Percentiles rank a stretch among this genome's conserved stretches.
Conservation (phyloP, 2,797 vertebrate genomes). For the Melanogrammus aeglefinus region DNA sequence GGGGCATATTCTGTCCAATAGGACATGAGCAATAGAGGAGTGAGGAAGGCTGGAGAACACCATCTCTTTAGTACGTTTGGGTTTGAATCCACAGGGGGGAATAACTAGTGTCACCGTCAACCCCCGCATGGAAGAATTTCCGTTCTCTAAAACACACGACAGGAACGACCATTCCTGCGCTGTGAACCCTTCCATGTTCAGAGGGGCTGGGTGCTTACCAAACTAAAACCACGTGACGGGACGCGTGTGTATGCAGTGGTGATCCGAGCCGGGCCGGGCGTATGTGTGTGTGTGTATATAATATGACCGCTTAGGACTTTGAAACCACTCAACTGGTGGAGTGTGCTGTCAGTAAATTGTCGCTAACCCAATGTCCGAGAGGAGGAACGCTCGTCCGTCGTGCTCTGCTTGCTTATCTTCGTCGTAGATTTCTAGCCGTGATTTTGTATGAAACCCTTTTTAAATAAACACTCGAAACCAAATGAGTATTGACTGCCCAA, state of each 20-base stretch:
- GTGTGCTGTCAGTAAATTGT: slow-evolving; percentile 21
- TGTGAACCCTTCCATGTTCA: background rate
- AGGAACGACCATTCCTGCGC: slow-evolving; percentile 16
- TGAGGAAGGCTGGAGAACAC: background rate
- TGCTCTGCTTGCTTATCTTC: slow-evolving; percentile 50
- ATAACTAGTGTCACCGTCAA: slow-evolving; percentile 6
- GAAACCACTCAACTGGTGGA: slow-evolving; percentile 20
- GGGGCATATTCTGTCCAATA: slow-evolving; percentile 30
- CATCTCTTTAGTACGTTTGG: slow-evolving; percentile 5
- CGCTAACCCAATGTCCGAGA: slow-evolving; percentile 1
- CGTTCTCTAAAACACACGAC: slow-evolving; percentile 20
- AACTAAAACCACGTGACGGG: slow-evolving; percentile 27
- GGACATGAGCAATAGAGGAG: slow-evolving; percentile 41
- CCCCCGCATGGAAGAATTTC: slow-evolving; percentile 14
- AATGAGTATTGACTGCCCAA: background rate
- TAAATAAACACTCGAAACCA: slow-evolving; percentile 69
- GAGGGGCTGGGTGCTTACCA: background rate
- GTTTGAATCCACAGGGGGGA: background rate
- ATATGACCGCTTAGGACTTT: slow-evolving; percentile 40
- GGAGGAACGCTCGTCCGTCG: slow-evolving; percentile 23
- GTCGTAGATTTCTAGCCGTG: slow-evolving; percentile 56
- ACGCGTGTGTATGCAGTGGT: slow-evolving; percentile 15
- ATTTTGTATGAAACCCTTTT: slow-evolving; percentile 64
- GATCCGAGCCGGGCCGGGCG: slow-evolving; percentile 20
- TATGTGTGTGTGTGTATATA: slow-evolving; percentile 3